Evolutionary conservation across 2,113 vertebrate genomes (phyloP).

Genomic region (Dasyornis broadbenti): DNA sequence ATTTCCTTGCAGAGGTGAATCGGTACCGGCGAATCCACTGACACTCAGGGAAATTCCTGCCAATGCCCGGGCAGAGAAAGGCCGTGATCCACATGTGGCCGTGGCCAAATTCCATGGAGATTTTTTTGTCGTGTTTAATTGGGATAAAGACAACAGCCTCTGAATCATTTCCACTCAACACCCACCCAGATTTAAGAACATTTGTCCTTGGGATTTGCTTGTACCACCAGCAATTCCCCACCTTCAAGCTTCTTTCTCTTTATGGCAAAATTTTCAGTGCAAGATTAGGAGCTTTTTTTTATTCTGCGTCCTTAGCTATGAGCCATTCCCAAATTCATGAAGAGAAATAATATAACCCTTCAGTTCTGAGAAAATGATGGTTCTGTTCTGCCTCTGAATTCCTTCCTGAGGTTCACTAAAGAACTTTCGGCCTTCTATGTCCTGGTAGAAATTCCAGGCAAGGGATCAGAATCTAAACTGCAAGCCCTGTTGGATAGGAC

Average conservation of each 20-base stretch:
- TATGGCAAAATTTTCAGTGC: background rate
- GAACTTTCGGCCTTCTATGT: background rate
- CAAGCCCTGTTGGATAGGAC: rapidly evolving
- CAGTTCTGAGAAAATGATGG: background rate
- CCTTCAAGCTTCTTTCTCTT: background rate
- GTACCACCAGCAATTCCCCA: background rate
- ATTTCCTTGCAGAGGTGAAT: background rate
- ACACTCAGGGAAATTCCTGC: background rate
- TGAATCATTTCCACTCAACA: background rate
- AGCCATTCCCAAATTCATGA: background rate
- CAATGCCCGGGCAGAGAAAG: background rate
- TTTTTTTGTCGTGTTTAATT: background rate
- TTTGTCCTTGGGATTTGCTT: background rate
- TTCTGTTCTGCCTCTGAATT: background rate
- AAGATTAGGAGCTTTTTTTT: background rate
- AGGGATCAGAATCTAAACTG: rapidly evolving
- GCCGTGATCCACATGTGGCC: background rate
- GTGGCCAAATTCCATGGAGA: background rate
- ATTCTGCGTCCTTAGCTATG: too few species aligned
- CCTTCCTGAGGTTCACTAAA: background rate
- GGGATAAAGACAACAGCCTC: background rate
- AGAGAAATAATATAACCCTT: background rate
- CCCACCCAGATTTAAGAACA: background rate
- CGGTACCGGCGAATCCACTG: background rate
- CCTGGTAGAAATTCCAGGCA: background rate